Conservation (phyloP, 2,888 invertebrate genomes). For the Pyrochroa serraticornis region DNA sequence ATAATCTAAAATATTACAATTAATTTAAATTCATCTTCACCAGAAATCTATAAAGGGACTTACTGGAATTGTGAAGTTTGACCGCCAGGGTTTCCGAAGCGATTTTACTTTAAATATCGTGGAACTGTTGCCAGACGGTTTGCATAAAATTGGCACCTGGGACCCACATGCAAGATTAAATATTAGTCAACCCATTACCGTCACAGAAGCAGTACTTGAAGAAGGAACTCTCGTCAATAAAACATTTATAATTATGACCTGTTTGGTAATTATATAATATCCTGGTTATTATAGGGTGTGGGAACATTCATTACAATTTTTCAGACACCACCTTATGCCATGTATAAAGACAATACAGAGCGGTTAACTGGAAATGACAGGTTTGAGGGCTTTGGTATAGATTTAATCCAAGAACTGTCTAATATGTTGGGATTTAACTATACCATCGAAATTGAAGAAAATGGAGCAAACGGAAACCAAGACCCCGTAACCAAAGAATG, state of each 20-base stretch:
- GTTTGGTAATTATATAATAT: conserved; percentile 63
- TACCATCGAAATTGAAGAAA: conserved; percentile 77
- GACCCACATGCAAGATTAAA: conserved; percentile 54
- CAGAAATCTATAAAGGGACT: conserved; percentile 73
- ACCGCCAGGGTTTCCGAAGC: conserved; percentile 76
- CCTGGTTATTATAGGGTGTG: background rate
- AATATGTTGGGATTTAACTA: conserved; percentile 82
- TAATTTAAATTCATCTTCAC: conserved; percentile 34
- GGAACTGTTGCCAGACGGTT: conserved; percentile 68
- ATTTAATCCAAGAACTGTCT: conserved; percentile 81
- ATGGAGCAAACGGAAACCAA: conserved; percentile 75
- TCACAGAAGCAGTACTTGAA: conserved; percentile 50
- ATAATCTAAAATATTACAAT: background rate
- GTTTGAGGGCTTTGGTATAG: conserved; percentile 88
- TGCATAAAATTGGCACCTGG: conserved; percentile 73
- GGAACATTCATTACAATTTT: conserved; percentile 12
- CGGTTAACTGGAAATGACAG: conserved; percentile 77
- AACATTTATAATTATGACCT: conserved; percentile 74
- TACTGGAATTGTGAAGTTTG: conserved; percentile 79
- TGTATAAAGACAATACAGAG: conserved; percentile 74
- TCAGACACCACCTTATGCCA: conserved; percentile 84
- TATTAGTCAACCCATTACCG: conserved; percentile 14
- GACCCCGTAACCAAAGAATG: conserved; percentile 67
- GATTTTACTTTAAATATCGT: conserved; percentile 73
- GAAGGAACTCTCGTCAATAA: conserved; percentile 72